A percentile compares a stretch with the other conserved stretches of the same genome.
Conservation (phyloP, 2,888 invertebrate species). For the Cristatella mucedo region DNA sequence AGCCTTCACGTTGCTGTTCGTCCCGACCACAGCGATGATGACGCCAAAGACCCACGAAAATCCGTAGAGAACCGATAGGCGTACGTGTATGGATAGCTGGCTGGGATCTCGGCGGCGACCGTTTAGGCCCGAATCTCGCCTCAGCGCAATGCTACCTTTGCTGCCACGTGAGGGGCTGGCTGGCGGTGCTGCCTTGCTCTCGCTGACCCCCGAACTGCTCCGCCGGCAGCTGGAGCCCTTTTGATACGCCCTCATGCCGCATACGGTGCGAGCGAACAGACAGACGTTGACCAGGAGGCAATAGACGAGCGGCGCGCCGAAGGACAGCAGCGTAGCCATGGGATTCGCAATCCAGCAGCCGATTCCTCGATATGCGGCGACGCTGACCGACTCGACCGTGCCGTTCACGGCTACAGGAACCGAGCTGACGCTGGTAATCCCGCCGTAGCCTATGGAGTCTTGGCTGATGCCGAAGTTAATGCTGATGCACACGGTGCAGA, state of each 20-base stretch:
- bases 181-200: too few relatives aligned
- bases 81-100: background rate
- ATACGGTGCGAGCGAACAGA: conserved; percentile 2
- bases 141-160: background rate
- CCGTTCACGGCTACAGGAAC: background rate
- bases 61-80: conserved; percentile 6
- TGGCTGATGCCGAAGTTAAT: conserved; percentile 21
- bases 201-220: background rate
- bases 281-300: conserved; percentile 2
- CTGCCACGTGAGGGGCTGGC: too few relatives aligned
- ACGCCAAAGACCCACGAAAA: conserved; percentile 6
- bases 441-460: conserved; percentile 2
- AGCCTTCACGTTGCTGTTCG: background rate
- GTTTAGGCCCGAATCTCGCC: conserved; percentile 3
- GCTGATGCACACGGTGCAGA: conserved; percentile 29
- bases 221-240: too few relatives aligned
- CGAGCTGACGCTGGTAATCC: background rate
- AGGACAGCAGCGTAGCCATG: conserved; percentile 2
- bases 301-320: conserved; percentile 7
- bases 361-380: conserved; percentile 2
- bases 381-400: background rate
- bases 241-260: too few relatives aligned
- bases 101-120: background rate
- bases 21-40: conserved; percentile 3
- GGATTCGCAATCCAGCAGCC: conserved; percentile 5